A percentile compares a stretch with the other conserved stretches of the same genome.
phyloP scores from a whole-genome alignment of 2,888 invertebrate species.

The Halictus quadricinctus region DNA sequence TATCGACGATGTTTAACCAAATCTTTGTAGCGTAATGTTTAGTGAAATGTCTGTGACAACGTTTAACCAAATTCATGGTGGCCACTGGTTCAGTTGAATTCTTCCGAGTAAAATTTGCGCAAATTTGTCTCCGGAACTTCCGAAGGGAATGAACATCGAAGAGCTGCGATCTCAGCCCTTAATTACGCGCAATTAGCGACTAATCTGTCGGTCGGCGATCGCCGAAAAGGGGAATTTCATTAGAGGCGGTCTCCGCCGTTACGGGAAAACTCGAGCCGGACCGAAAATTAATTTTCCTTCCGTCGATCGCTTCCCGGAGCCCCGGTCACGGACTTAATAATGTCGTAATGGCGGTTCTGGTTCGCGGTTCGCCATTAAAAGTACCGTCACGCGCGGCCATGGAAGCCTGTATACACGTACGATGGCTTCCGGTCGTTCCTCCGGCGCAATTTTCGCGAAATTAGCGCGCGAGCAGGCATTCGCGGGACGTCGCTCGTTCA shows the following conservation, averaged over 20 bases:
- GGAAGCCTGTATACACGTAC: conserved; percentile 1
- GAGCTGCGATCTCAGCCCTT: background rate
- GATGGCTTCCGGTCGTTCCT: conserved; percentile 1
- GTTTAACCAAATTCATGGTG: too few relatives aligned
- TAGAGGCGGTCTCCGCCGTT: conserved; percentile 16
- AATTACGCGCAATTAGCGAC: conserved; percentile 7
- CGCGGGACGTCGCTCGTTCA: conserved; percentile 35
- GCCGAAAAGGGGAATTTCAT: conserved; percentile 40
- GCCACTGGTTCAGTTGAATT: background rate
- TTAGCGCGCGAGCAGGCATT: conserved; percentile 43
- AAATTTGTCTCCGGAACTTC: background rate
- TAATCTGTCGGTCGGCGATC: conserved; percentile 9
- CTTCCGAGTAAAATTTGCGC: background rate
- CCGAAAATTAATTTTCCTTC: conserved; percentile 49
- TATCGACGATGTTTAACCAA: too few relatives aligned
- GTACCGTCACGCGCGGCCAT: conserved; percentile 26
- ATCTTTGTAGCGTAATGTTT: too few relatives aligned
- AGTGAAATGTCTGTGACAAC: too few relatives aligned
- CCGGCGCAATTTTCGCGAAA: conserved; percentile 50
- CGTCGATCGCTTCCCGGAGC: conserved; percentile 28
- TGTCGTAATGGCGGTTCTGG: conserved; percentile 20
- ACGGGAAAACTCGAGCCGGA: conserved; percentile 16
- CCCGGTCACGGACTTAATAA: conserved; percentile 49
- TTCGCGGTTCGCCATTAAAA: conserved; percentile 29
- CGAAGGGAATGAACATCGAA: background rate